phyloP scores from a whole-genome alignment of 2,113 vertebrate species.

The Mobula birostris region DNA sequence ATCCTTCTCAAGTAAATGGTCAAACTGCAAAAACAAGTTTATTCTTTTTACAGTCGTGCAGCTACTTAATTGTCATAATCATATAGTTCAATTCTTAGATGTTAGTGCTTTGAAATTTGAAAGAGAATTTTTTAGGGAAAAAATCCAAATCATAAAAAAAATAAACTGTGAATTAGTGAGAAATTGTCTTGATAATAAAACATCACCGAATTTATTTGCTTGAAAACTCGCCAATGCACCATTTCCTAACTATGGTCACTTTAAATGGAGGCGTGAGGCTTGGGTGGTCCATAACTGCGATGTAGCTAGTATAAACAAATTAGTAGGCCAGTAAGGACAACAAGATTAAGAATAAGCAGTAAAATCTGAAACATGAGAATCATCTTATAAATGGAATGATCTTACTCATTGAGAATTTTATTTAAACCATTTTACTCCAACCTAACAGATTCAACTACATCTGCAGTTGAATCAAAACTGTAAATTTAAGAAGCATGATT shows the following conservation, averaged over 20 bases:
- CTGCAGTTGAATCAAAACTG: background rate
- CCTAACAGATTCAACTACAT: background rate
- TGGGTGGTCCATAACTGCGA: conserved; percentile 14
- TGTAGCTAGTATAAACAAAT: conserved; percentile 23
- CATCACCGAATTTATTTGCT: background rate
- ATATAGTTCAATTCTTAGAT: background rate
- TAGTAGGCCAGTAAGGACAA: background rate
- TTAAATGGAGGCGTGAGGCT: conserved; percentile 18
- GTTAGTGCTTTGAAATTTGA: background rate
- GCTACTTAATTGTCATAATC: background rate
- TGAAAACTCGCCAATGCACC: conserved; percentile 8
- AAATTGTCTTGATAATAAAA: background rate
- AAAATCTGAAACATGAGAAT: background rate
- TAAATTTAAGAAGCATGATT: background rate
- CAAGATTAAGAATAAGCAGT: conserved; percentile 5
- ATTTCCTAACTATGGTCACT: conserved; percentile 3
- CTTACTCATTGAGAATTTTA: background rate
- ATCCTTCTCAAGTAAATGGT: background rate
- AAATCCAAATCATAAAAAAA: background rate
- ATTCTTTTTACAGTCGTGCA: background rate
- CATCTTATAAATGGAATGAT: background rate
- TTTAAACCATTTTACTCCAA: background rate
- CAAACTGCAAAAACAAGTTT: background rate
- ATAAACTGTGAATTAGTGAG: background rate
- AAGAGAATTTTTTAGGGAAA: background rate